Evolutionary conservation across 92 coral and sea anemone genomes (phyloP).

Genomic region (Parazoanthus atlanticus): DNA sequence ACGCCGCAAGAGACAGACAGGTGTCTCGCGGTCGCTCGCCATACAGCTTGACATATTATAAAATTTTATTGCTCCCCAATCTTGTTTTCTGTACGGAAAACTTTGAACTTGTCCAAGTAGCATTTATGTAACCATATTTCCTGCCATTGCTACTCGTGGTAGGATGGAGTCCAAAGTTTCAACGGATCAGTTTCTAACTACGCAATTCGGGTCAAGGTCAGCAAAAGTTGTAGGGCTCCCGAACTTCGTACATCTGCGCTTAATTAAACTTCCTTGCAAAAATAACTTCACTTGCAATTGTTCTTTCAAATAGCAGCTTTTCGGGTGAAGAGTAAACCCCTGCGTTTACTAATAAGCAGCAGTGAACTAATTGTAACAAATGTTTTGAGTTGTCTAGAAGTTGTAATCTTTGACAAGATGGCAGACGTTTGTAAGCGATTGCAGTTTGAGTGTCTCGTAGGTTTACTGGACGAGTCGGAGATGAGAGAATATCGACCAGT

Average conservation of each 20-base stretch:
- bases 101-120: neutral
- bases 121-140: neutral
- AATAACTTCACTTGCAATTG: neutral
- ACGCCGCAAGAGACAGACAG: slow-evolving; percentile 8
- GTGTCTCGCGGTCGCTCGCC: neutral
- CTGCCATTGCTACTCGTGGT: neutral
- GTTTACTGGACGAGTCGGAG: neutral
- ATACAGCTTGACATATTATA: neutral
- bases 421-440: neutral
- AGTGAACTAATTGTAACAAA: neutral
- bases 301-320: neutral
- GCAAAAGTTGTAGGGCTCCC: neutral
- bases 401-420: neutral
- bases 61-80: neutral
- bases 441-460: neutral
- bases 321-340: neutral
- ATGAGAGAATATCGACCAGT: neutral
- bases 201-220: neutral
- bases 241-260: neutral
- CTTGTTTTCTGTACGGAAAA: neutral
- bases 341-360: neutral
- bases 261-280: neutral
- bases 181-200: neutral
- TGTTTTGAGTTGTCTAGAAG: neutral
- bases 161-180: neutral